These are phyloP conservation scores for Cremastinae sp. DNA, from an alignment of 2,888 invertebrate species.

Conservation along the genomic window DNA sequence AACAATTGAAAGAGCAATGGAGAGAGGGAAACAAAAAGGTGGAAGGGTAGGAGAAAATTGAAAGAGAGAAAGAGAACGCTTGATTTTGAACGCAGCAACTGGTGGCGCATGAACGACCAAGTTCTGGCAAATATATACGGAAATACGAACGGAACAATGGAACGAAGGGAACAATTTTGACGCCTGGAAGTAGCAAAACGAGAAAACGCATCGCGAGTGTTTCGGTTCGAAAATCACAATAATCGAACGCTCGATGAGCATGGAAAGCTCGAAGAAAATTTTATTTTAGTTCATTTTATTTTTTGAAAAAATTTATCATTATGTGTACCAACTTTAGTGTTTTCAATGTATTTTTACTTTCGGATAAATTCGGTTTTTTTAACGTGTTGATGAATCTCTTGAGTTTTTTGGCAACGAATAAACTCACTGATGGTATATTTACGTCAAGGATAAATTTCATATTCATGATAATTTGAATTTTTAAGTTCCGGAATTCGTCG, in stretches of 20 bases:
- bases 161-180: neutral
- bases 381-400: neutral
- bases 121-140: slow-evolving; percentile 3
- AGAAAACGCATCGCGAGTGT: too few species aligned
- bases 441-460: neutral
- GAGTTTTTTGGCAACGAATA: neutral
- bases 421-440: neutral
- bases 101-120: neutral
- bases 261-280: too few species aligned
- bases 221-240: neutral
- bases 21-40: neutral
- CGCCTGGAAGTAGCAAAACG: too few species aligned
- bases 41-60: neutral
- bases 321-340: too few species aligned
- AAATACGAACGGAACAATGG: slow-evolving; percentile 4
- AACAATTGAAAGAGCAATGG: neutral
- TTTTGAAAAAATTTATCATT: too few species aligned
- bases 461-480: neutral
- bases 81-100: slow-evolving; percentile 20
- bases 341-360: too few species aligned
- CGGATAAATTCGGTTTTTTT: too few species aligned
- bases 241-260: neutral
- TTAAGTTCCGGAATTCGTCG: neutral
- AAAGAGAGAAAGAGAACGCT: neutral
- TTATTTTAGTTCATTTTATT: too few species aligned